Conservation (phyloP, 2,888 invertebrate genomes). For the Ecdyonurus torrentis region DNA sequence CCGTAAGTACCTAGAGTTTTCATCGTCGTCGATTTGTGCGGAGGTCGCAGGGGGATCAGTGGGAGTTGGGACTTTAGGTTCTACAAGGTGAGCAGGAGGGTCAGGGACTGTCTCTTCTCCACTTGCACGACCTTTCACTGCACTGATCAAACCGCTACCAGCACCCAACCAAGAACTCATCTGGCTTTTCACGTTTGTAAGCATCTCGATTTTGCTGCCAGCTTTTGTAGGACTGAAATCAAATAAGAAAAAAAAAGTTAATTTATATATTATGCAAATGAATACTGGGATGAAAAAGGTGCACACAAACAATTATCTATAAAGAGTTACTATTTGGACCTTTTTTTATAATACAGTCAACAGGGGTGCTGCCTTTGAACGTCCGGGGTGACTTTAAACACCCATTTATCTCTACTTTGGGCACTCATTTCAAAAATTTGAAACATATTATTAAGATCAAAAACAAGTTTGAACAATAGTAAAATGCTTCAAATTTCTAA, state of each 20-base stretch:
- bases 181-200: conserved; percentile 72
- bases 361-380: too few species aligned
- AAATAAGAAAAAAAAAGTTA: conserved; percentile 2
- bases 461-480: too few species aligned
- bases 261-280: too few species aligned
- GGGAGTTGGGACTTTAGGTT: conserved; percentile 21
- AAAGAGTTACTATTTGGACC: too few species aligned
- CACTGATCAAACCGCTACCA: conserved; percentile 20
- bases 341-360: too few species aligned
- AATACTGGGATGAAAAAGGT: too few species aligned
- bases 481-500: too few species aligned
- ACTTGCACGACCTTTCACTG: conserved; percentile 48
- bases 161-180: conserved; percentile 67
- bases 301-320: too few species aligned
- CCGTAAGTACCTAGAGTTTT: conserved; percentile 16
- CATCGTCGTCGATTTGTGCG: conserved; percentile 27
- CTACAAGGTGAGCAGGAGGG: conserved; percentile 5
- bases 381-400: too few species aligned
- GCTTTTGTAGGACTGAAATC: conserved; percentile 49
- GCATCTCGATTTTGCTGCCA: conserved; percentile 55
- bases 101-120: conserved; percentile 20
- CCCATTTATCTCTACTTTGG: too few species aligned
- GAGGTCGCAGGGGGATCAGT: conserved; percentile 6
- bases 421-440: too few species aligned
- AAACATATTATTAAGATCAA: too few species aligned